Evolutionary conservation across 2,888 invertebrate genomes (phyloP).

Genomic region (Nysson spinosus): DNA sequence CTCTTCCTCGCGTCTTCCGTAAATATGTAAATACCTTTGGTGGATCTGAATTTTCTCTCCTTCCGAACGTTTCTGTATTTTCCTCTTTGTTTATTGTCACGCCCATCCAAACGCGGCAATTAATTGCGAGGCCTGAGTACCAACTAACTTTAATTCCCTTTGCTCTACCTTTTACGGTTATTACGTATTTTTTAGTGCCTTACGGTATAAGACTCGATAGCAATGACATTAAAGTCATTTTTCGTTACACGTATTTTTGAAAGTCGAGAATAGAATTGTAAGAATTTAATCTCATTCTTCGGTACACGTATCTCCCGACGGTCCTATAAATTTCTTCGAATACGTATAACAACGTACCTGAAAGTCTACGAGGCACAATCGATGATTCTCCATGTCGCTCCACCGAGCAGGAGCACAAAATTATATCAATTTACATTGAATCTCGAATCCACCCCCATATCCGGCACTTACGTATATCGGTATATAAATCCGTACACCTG

Average conservation of each 20-base stretch:
- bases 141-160: constrained; percentile 11
- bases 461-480: neutral
- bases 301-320: too few relatives aligned
- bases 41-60: constrained; percentile 18
- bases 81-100: constrained; percentile 37
- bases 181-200: neutral
- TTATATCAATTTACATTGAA: constrained; percentile 23
- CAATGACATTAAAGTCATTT: too few relatives aligned
- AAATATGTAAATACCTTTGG: constrained; percentile 43
- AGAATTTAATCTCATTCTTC: too few relatives aligned
- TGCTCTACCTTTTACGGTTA: constrained; percentile 28
- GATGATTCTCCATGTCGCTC: neutral
- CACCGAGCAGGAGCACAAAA: constrained; percentile 11
- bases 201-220: too few relatives aligned
- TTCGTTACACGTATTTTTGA: too few relatives aligned
- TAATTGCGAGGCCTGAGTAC: constrained; percentile 36
- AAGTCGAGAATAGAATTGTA: too few relatives aligned
- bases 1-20: constrained; percentile 1
- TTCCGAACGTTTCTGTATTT: neutral
- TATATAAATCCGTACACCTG: neutral
- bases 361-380: neutral
- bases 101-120: constrained; percentile 26
- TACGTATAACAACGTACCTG: too few relatives aligned
- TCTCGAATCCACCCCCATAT: constrained; percentile 3
- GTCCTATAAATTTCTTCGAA: too few relatives aligned